Percentiles rank a stretch among this genome's conserved stretches.
Evolutionary conservation across 2,888 invertebrate species (phyloP).

Genomic region (Fabriciana adippe): DNA sequence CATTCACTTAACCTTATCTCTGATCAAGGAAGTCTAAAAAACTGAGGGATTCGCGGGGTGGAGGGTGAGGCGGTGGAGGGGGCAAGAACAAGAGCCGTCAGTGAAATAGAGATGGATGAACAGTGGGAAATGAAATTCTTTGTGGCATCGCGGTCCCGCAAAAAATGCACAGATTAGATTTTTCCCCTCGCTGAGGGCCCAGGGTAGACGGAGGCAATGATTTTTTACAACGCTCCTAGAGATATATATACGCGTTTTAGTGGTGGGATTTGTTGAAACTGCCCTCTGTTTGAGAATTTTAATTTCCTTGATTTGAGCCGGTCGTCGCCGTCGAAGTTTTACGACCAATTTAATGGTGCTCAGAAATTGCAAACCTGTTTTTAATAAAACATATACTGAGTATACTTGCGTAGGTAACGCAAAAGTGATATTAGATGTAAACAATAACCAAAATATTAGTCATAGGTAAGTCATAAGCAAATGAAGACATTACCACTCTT

Average conservation of each 20-base stretch:
- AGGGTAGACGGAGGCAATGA: conserved; percentile 78
- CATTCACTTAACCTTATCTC: conserved; percentile 80
- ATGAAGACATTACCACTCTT: too few species aligned
- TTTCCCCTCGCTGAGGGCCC: conserved; percentile 77
- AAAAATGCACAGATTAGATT: conserved; percentile 84
- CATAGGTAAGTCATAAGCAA: too few species aligned
- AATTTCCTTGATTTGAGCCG: conserved; percentile 76
- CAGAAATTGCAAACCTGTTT: conserved; percentile 25
- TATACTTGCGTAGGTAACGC: too few species aligned
- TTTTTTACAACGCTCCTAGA: conserved; percentile 79
- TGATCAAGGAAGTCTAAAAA: conserved; percentile 81
- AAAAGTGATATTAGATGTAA: too few species aligned
- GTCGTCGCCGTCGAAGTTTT: conserved; percentile 45
- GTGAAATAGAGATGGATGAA: conserved; percentile 83
- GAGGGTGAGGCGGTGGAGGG: conserved; percentile 51
- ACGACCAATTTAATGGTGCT: conserved; percentile 28
- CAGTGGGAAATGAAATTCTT: conserved; percentile 84
- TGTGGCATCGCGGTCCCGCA: conserved; percentile 83
- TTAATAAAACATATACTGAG: background rate
- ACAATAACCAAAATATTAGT: too few species aligned
- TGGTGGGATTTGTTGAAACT: conserved; percentile 79
- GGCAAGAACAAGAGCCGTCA: conserved; percentile 82
- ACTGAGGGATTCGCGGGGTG: conserved; percentile 53
- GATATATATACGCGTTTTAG: conserved; percentile 81
- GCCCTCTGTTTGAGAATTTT: conserved; percentile 78